These are phyloP conservation scores for Xestia ashworthii DNA, from an alignment of 2,888 invertebrate genomes.

Conservation along the genomic window DNA sequence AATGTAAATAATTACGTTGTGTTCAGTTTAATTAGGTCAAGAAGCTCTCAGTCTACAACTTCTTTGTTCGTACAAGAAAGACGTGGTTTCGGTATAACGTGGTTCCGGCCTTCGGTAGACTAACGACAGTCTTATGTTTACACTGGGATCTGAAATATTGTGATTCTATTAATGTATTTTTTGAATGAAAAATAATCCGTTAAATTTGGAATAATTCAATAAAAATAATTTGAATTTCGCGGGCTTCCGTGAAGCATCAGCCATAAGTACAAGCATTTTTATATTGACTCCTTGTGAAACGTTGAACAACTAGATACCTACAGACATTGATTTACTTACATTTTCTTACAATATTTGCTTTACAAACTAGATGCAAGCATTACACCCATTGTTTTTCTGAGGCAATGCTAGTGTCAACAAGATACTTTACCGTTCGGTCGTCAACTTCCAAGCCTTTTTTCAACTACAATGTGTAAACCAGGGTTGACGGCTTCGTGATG, in stretches of 20 bases:
- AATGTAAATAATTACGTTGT: slow-evolving; percentile 13
- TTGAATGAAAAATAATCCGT: background rate
- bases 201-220: too few relatives aligned
- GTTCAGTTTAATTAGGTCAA: slow-evolving; percentile 33
- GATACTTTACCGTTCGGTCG: too few relatives aligned
- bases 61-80: slow-evolving; percentile 6
- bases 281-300: too few relatives aligned
- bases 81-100: background rate
- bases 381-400: background rate
- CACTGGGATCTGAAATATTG: background rate
- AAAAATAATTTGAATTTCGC: too few relatives aligned
- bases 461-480: background rate
- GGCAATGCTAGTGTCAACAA: background rate
- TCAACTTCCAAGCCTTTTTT: background rate
- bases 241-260: too few relatives aligned
- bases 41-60: background rate
- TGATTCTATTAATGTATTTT: background rate
- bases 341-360: background rate
- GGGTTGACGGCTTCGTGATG: too few relatives aligned
- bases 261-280: too few relatives aligned
- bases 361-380: background rate
- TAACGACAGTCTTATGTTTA: background rate
- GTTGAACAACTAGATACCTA: too few relatives aligned
- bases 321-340: too few relatives aligned
- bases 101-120: background rate